phyloP scores from a whole-genome alignment of 2,888 invertebrate species.

The Lepetodrilus schrolli region DNA sequence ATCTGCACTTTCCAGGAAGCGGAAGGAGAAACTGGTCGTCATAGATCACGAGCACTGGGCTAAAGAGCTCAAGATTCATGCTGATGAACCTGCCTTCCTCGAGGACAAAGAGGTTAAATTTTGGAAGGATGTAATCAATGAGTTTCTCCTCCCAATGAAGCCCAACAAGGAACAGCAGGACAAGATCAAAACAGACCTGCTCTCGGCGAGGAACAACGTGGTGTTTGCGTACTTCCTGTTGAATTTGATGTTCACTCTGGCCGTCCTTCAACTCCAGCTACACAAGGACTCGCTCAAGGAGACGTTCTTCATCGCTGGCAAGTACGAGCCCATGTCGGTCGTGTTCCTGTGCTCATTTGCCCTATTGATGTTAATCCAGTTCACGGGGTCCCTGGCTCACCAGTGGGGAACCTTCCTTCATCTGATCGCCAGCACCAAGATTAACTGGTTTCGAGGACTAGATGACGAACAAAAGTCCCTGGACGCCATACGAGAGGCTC shows the following conservation, averaged over 20 bases:
- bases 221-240: slow-evolving; percentile 83
- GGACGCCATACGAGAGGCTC: slow-evolving; percentile 33
- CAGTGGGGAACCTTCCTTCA: slow-evolving; percentile 97
- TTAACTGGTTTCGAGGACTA: slow-evolving; percentile 32
- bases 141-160: slow-evolving; percentile 87
- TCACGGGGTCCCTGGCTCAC: slow-evolving; percentile 98
- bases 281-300: slow-evolving; percentile 81
- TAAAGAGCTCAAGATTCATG: slow-evolving; percentile 84
- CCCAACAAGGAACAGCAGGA: slow-evolving; percentile 43
- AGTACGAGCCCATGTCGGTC: slow-evolving; percentile 80
- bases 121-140: slow-evolving; percentile 94
- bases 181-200: slow-evolving; percentile 49
- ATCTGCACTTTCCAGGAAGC: neutral
- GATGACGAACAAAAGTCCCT: slow-evolving; percentile 34
- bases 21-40: slow-evolving; percentile 17
- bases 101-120: slow-evolving; percentile 87
- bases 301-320: slow-evolving; percentile 55
- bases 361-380: slow-evolving; percentile 94
- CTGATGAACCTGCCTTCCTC: slow-evolving; percentile 77
- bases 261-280: slow-evolving; percentile 97
- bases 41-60: slow-evolving; percentile 34
- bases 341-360: slow-evolving; percentile 98
- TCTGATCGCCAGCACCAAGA: slow-evolving; percentile 91
- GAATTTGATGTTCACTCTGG: slow-evolving; percentile 97
- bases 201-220: slow-evolving; percentile 52